phyloP scores from a whole-genome alignment of 2,113 vertebrate genomes.

The Erythrocercus mccallii region DNA sequence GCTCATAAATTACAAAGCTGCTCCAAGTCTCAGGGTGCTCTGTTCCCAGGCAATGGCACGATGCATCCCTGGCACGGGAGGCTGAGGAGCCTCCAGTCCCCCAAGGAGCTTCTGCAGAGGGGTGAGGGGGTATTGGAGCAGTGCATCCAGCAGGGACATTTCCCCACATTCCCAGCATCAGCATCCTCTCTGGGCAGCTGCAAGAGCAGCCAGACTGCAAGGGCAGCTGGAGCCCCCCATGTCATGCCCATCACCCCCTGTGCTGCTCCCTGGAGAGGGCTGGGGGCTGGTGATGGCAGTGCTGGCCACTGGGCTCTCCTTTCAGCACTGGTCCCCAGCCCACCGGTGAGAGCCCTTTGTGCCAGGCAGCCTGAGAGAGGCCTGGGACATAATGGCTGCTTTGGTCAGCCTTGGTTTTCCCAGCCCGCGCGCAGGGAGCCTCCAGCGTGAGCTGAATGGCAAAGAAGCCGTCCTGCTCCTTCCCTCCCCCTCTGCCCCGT shows the following conservation, averaged over 20 bases:
- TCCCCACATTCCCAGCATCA: not conserved
- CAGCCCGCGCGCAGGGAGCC: not conserved
- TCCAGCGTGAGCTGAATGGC: conserved; percentile 50
- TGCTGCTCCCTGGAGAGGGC: accelerated
- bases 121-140: not conserved
- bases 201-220: not conserved
- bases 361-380: not conserved
- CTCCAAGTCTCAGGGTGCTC: not conserved
- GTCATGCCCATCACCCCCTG: accelerated
- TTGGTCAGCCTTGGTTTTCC: not conserved
- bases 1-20: not conserved
- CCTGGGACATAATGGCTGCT: conserved; percentile 22
- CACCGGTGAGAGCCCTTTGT: not conserved
- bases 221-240: accelerated
- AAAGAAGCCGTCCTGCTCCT: not conserved
- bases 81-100: not conserved
- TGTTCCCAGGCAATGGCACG: accelerated
- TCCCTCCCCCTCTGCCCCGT: not conserved
- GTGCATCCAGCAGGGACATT: accelerated
- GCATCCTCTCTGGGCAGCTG: accelerated
- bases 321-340: not conserved
- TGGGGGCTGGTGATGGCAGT: accelerated
- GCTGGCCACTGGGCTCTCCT: not conserved
- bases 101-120: not conserved
- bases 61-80: accelerated